Evolutionary conservation across 2,888 invertebrate species (phyloP).

Genomic region (Oasisia sp.): DNA sequence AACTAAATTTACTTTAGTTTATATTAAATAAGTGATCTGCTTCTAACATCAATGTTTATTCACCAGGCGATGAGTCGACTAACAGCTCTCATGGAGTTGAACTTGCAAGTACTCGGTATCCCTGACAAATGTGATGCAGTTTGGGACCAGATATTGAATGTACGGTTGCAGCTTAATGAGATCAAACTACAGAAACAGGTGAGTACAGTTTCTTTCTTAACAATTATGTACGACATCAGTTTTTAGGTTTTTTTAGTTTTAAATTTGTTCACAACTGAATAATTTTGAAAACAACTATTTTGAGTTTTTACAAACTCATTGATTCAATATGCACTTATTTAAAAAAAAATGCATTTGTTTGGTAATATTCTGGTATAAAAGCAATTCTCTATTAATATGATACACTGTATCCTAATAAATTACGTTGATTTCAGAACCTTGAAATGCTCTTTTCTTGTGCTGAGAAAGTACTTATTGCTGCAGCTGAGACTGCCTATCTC

Average conservation of each 20-base stretch:
- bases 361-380: too few relatives aligned
- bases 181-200: conserved; percentile 17
- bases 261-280: too few relatives aligned
- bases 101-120: conserved; percentile 22
- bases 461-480: background rate
- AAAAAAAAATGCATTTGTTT: too few relatives aligned
- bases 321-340: too few relatives aligned
- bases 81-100: conserved; percentile 14
- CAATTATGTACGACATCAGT: too few relatives aligned
- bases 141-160: conserved; percentile 20
- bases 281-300: too few relatives aligned
- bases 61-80: background rate
- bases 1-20: too few relatives aligned
- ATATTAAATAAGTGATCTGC: background rate
- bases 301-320: too few relatives aligned
- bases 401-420: background rate
- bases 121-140: background rate
- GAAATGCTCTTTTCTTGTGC: conserved; percentile 24
- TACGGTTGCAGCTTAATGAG: background rate
- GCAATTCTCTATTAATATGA: background rate
- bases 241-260: too few relatives aligned
- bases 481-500: conserved; percentile 21
- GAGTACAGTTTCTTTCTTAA: too few relatives aligned
- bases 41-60: background rate
- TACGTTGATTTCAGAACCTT: background rate